Evolutionary conservation across 2,113 vertebrate species (phyloP).

Genomic region (Hippolais icterina): DNA sequence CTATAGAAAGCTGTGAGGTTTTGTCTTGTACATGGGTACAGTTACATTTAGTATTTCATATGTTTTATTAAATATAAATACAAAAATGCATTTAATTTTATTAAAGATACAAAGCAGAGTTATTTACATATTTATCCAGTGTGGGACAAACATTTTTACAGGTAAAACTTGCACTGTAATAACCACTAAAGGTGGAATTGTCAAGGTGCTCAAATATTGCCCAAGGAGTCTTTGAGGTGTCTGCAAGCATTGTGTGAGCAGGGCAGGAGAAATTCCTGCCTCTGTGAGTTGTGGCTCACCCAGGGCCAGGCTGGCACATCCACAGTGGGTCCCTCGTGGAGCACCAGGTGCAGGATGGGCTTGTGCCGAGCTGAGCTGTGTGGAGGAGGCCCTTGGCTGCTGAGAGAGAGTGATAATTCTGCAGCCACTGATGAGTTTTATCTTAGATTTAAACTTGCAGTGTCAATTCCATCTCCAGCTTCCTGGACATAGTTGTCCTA

Average conservation of each 20-base stretch:
- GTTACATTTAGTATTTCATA: not conserved
- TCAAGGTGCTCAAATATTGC: not conserved
- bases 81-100: not conserved
- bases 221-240: not conserved
- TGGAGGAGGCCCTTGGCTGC: not conserved
- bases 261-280: not conserved
- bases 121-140: not conserved
- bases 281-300: not conserved
- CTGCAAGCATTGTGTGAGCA: not conserved
- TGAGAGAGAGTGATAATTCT: not conserved
- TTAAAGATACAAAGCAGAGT: accelerated
- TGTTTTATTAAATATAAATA: not conserved
- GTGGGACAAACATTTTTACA: not conserved
- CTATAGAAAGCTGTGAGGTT: not conserved
- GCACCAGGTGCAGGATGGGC: not conserved
- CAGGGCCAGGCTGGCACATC: not conserved
- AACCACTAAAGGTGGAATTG: not conserved
- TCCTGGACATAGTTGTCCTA: not conserved
- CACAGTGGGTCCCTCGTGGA: accelerated
- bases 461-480: not conserved
- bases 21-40: not conserved
- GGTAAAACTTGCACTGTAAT: not conserved
- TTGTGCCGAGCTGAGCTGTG: not conserved
- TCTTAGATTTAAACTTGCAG: not conserved
- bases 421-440: not conserved